Evolutionary conservation across 1,140 invertebrate species (phyloP), one percentile per base, ranked within the genome.

Genomic region (Laupala kohalensis): DNA sequence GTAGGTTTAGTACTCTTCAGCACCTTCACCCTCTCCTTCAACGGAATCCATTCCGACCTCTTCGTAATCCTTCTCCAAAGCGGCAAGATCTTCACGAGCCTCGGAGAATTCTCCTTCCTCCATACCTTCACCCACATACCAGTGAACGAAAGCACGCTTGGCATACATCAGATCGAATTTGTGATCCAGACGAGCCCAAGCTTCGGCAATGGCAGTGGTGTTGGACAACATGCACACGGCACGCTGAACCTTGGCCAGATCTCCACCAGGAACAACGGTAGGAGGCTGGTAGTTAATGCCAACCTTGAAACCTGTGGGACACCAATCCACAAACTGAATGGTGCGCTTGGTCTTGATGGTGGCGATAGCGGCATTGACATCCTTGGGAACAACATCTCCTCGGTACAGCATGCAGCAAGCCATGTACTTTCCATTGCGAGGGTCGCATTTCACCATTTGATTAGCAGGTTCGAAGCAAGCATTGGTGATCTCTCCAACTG

Each of bases 391-490:
- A 83, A 84, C 83, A 75, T 86, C 84, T 6, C 84, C 84, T 24
- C 84, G 76, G 82, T 91, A 92, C 78, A 92, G 79, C 85, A 92
- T 89, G 84, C 90, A 88, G 84, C 92, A 92, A 28, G 91, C 91
- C 92, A 95, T 94, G 86, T 93, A 95, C 79, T 95, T 94, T 74
- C 92, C 93, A 80, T 92, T 89, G 76, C 92, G 86, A 12, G 93
- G 92, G 79, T 94, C 92, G 80, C 92, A 94, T 80, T 94, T 95
- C 23, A 95, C 87, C 87, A 87, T 87, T 78, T 88, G 86, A 78
- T 87, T 89, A 71, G 84, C 83, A 12, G 88, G 86, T 75, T 91
- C 88, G 76, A 90, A 91, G 77, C 88, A 89, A n/a, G 91, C 88
- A 79, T 90, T 93, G 77, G 93, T 95, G 77, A 95, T 94, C 79